phyloP scores from a whole-genome alignment of 2,797 vertebrate genomes.

The Notolabrus celidotus region DNA sequence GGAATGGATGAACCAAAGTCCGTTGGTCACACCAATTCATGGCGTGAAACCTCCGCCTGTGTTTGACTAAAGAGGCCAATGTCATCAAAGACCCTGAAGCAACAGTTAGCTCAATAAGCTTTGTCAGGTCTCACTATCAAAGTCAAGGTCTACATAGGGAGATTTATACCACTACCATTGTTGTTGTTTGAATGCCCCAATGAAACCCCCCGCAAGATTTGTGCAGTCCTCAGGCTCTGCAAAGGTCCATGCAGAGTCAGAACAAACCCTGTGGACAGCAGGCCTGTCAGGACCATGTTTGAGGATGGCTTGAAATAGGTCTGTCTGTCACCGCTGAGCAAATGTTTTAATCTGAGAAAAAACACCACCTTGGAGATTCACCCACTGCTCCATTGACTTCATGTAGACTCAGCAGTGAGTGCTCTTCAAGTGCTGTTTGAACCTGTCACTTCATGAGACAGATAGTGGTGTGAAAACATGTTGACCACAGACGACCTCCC shows the following conservation, averaged over 20 bases:
- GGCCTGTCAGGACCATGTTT: slow-evolving; percentile 62
- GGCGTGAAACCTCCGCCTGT: slow-evolving; percentile 48
- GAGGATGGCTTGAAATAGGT: slow-evolving; percentile 59
- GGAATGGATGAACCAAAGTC: slow-evolving; percentile 53
- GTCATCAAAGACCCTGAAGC: slow-evolving; percentile 58
- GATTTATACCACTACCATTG: slow-evolving; percentile 80
- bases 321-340: slow-evolving; percentile 55
- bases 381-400: slow-evolving; percentile 48
- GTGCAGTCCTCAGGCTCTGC: slow-evolving; percentile 59
- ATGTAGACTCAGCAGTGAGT: slow-evolving; percentile 30
- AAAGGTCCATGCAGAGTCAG: slow-evolving; percentile 45
- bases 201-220: slow-evolving; percentile 68
- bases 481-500: background rate
- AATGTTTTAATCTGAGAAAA: slow-evolving; percentile 72
- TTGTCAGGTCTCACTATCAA: slow-evolving; percentile 70
- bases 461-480: background rate
- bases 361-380: slow-evolving; percentile 49
- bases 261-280: slow-evolving; percentile 53
- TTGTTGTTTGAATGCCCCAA: slow-evolving; percentile 85
- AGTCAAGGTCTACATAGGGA: slow-evolving; percentile 73
- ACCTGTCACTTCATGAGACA: slow-evolving; percentile 26
- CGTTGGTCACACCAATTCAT: slow-evolving; percentile 46
- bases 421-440: slow-evolving; percentile 35
- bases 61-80: slow-evolving; percentile 62
- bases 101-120: slow-evolving; percentile 77